Evolutionary conservation across 1,140 invertebrate species (phyloP).

Genomic region (Bombus pascuorum): DNA sequence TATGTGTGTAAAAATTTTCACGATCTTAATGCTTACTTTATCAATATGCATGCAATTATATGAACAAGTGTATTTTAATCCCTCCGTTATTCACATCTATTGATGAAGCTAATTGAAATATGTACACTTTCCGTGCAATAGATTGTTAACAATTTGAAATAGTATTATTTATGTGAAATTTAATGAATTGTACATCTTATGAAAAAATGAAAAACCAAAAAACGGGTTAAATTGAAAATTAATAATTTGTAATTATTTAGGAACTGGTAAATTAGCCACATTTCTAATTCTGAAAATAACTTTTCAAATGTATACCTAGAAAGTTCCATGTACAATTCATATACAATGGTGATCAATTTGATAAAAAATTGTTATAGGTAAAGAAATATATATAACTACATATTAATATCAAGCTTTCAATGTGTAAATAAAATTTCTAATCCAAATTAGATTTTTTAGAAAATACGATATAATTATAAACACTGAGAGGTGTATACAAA

Average conservation of each 20-base stretch:
- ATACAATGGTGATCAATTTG: background rate
- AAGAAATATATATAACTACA: background rate
- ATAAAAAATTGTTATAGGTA: background rate
- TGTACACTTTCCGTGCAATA: background rate
- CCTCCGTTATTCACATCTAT: background rate
- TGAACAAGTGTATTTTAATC: background rate
- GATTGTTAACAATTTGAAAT: background rate
- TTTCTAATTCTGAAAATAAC: slow-evolving; percentile 3
- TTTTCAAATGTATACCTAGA: background rate
- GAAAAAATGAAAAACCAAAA: background rate
- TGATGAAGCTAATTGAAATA: background rate
- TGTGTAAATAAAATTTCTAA: background rate
- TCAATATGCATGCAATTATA: background rate
- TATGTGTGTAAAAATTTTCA: slow-evolving; percentile 3
- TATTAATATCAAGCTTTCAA: background rate
- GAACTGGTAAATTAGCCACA: background rate
- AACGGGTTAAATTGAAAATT: background rate
- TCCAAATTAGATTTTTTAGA: background rate
- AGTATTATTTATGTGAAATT: no score
- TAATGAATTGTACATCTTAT: background rate
- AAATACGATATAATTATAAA: background rate
- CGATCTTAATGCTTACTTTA: background rate
- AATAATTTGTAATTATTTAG: background rate
- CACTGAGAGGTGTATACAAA: background rate
- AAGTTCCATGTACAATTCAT: background rate